Evolutionary conservation across 2,888 invertebrate species (phyloP).

Genomic region (Eilema depressum): DNA sequence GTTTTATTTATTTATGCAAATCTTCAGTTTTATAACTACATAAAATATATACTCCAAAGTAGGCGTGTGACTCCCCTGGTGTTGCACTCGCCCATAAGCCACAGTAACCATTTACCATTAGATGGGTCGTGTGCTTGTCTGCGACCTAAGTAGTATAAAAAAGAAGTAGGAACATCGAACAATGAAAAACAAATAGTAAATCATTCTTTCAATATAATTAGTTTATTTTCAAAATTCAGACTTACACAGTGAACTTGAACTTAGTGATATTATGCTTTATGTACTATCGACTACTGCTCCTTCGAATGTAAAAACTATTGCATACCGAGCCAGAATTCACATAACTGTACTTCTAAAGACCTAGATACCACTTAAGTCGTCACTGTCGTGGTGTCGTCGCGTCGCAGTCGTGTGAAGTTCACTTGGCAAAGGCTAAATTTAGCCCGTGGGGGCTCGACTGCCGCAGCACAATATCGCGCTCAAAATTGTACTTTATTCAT

Average conservation of each 20-base stretch:
- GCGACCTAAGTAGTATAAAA: too few species aligned
- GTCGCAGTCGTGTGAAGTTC: conserved; percentile 21
- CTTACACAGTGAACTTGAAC: background rate
- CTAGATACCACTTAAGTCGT: conserved; percentile 15
- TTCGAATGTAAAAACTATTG: background rate
- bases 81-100: too few species aligned
- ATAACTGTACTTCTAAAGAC: conserved; percentile 18
- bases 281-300: background rate
- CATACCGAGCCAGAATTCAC: background rate
- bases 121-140: too few species aligned
- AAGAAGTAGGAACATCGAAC: too few species aligned
- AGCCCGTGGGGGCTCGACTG: conserved; percentile 57
- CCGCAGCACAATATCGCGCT: conserved; percentile 32
- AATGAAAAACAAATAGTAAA: too few species aligned
- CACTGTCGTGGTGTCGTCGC: background rate
- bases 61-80: too few species aligned
- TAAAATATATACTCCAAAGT: too few species aligned
- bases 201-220: too few species aligned
- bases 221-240: too few species aligned
- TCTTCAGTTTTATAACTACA: too few species aligned
- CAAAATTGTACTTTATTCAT: conserved; percentile 29
- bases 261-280: background rate
- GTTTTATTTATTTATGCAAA: too few species aligned
- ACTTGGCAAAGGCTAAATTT: conserved; percentile 54
- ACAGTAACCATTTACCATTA: too few species aligned